phyloP scores from a whole-genome alignment of 2,888 invertebrate genomes.

The Teleogryllus oceanicus region DNA sequence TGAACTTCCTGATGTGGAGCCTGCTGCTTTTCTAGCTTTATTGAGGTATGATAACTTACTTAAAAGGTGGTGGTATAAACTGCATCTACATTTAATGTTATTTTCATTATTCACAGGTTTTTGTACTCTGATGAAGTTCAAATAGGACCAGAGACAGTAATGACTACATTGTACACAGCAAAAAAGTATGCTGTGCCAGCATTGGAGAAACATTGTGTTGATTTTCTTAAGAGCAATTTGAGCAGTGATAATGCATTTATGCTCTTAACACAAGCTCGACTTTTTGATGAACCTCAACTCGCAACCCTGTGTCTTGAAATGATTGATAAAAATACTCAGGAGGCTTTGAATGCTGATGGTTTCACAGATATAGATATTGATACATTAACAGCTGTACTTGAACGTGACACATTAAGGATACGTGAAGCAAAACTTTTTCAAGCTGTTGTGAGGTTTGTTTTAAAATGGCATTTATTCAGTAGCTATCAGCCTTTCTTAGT shows the following conservation, averaged over 20 bases:
- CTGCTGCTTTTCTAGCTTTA: constrained; percentile 73
- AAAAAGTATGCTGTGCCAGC: constrained; percentile 85
- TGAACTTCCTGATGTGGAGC: constrained; percentile 79
- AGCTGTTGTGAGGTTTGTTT: constrained; percentile 58
- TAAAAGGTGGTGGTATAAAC: no score
- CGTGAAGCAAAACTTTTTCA: constrained; percentile 74
- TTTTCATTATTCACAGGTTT: constrained; percentile 46
- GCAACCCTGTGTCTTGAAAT: constrained; percentile 77
- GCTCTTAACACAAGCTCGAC: constrained; percentile 69
- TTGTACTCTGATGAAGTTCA: constrained; percentile 78
- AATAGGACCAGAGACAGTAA: constrained; percentile 80
- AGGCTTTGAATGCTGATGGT: constrained; percentile 73
- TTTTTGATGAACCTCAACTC: constrained; percentile 79
- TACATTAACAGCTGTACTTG: constrained; percentile 70
- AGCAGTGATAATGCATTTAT: constrained; percentile 81
- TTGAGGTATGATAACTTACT: constrained; percentile 48
- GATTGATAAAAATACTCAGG: constrained; percentile 78
- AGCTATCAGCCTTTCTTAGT: no score
- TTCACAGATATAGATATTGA: constrained; percentile 79
- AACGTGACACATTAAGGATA: constrained; percentile 74
- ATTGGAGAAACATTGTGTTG: constrained; percentile 77
- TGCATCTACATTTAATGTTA: not conserved
- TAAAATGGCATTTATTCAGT: not conserved
- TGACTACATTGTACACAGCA: constrained; percentile 81
- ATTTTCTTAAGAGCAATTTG: constrained; percentile 69